Evolutionary conservation across 2,888 invertebrate genomes (phyloP), one percentile per base, ranked within the genome.

Genomic region (Leucoma salicis): DNA sequence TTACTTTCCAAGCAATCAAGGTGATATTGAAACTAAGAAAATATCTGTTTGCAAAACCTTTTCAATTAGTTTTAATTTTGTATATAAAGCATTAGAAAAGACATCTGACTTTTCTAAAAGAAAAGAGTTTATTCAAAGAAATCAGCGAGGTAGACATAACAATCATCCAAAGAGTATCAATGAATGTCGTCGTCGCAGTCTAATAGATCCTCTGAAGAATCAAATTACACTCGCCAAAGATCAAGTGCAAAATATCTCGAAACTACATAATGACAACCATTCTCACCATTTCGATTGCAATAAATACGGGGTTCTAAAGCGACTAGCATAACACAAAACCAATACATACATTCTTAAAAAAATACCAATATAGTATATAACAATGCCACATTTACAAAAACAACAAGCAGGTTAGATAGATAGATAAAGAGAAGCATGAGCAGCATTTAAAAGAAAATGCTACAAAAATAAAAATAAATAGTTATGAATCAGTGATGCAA

Each of bases 191-290:
- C 8, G 3, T 11, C 16, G 7, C 16, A 36, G 29, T 24, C 28
- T 49, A 31, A 39, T 49, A 13, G 38, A 41, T 37, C n/a, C 10
- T 51, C 53, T 31, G 34, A 53, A 6, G 54, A 57, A 46, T 54
- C 53, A 6, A 51, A 53, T 28, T 53, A 53, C 37, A 39, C 42
- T 25, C 43, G 57, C 13, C 42, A 42, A 14, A 31, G 35, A 3
- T 35, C 18, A 8, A 15, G 32, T 13, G 41, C 40, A 6, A 12
- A 39, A 14, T 52, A 55, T 34, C 13, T 24, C 11, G 31, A 45
- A 7, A 7, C 18, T 7, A n/a, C n/a, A n/a, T n/a, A n/a, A n/a
- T n/a, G n/a, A n/a, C n/a, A n/a, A n/a, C n/a, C n/a, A n/a, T n/a
- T n/a, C n/a, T n/a, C n/a, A 44, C 49, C n/a, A 46, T 50, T 49